Percentiles rank a stretch among this genome's conserved stretches.
These are phyloP conservation scores for Eugnorisma glareosa DNA, from an alignment of 2,888 invertebrate species.

Conservation along the genomic window DNA sequence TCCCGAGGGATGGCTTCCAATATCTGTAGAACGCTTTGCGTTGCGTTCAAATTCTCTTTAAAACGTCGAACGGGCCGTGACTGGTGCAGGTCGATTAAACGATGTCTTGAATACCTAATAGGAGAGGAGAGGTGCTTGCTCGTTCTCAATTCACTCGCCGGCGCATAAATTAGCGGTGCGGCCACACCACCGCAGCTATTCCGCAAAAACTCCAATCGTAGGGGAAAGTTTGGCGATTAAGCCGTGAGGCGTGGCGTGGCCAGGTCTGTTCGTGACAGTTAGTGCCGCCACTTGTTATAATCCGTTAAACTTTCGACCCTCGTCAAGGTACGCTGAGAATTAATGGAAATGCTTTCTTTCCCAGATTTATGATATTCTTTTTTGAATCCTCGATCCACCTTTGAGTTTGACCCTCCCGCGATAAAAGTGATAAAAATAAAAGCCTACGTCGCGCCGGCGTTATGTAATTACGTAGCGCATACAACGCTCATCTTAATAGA, in stretches of 20 bases:
- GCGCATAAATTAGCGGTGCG: conserved; percentile 87
- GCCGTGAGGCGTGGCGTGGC: conserved; percentile 88
- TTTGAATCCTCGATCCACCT: conserved; percentile 63
- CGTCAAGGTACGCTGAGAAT: conserved; percentile 88
- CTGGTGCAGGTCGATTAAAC: conserved; percentile 85
- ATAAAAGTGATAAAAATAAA: conserved; percentile 64
- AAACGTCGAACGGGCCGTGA: conserved; percentile 76
- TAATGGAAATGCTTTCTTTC: conserved; percentile 86
- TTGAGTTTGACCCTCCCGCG: conserved; percentile 64
- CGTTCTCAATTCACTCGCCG: conserved; percentile 81
- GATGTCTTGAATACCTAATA: conserved; percentile 89
- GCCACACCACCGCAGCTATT: conserved; percentile 83
- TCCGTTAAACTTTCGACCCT: conserved; percentile 89
- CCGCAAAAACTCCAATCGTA: conserved; percentile 89
- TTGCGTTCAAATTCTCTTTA: conserved; percentile 80
- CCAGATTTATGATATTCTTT: conserved; percentile 80
- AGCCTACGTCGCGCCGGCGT: conserved; percentile 69
- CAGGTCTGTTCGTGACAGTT: conserved; percentile 89
- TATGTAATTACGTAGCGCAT: conserved; percentile 81
- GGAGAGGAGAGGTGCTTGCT: conserved; percentile 80
- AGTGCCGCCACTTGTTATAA: conserved; percentile 90
- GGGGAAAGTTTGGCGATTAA: conserved; percentile 90
- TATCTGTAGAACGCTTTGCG: conserved; percentile 78
- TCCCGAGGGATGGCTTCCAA: conserved; percentile 76
- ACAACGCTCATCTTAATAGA: conserved; percentile 83